Base-by-base conservation (phyloP, 2,797 vertebrate species). In the Phrynocephalus forsythii region DNA sequence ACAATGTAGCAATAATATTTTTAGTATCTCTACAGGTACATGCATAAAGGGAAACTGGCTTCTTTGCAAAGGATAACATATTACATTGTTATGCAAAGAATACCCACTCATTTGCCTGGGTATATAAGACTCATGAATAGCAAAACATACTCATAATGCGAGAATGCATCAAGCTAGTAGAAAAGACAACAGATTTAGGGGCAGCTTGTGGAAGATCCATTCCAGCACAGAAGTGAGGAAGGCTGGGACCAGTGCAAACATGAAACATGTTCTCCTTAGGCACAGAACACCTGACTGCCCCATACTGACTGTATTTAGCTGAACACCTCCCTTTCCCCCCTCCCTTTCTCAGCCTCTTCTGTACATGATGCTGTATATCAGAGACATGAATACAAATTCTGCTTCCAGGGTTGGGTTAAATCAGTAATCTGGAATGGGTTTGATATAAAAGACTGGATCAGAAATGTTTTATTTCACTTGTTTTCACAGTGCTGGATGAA, bases 121-220 rank as follows among this genome's bases (percentile, higher is more conserved):
- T 79, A 69, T 67, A 9, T 10, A 76, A 87, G 24, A 16, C 5
- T 86, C 67, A 71, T 11, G 0, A 76, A 15, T 38, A 85, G 81
- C 84, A 78, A 86, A 94, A 80, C n/a, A 85, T 87, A 93, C 91
- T 75, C 93, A 94, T 93, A 90, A 92, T 85, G 92, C n/a, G 90
- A 52, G 63, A 87, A 83, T 48, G 67, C 30, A 73, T 78, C 18
- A 50, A 83, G 73, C 8, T 38, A 60, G 24, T 15, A 67, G 1
- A 30, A 11, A 18, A 84, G 68, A 33, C 2, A 7, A 75, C 28
- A 44, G 24, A 68, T 71, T 84, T 71, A 44, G 20, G 6, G 13
- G 26, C 38, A 63, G 38, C n/a, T 80, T 87, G 33, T 22, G 26
- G 67, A 79, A 76, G 63, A 66, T 60, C 22, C 72, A 10, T 63